Percentiles rank a stretch among this genome's conserved stretches.
phyloP scores from a whole-genome alignment of 2,797 vertebrate genomes.

The Argentina silus region DNA sequence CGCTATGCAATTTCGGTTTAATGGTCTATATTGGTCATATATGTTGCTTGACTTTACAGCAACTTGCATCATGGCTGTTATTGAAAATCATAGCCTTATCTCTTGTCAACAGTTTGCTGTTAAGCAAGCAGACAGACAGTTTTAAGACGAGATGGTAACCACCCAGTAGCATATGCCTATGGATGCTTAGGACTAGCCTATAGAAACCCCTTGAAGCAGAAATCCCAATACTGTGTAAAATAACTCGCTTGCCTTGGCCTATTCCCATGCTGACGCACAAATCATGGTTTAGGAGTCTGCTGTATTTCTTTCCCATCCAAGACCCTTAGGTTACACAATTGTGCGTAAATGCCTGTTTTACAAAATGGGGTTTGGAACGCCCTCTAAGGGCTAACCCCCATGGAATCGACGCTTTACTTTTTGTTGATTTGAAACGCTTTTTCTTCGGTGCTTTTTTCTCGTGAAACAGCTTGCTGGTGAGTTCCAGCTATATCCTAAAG shows the following conservation, averaged over 20 bases:
- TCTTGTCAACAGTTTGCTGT: neutral
- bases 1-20: neutral
- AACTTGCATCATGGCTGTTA: neutral
- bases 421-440: neutral
- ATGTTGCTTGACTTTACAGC: neutral
- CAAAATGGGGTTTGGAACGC: slow-evolving; percentile 12
- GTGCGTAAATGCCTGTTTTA: neutral
- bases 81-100: slow-evolving; percentile 2
- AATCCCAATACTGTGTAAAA: neutral
- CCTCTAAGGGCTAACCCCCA: neutral
- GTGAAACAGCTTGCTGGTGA: neutral
- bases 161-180: neutral
- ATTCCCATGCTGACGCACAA: slow-evolving; percentile 4
- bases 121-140: neutral
- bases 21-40: neutral
- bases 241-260: neutral
- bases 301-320: neutral
- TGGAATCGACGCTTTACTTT: neutral
- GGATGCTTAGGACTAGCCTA: neutral
- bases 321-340: neutral
- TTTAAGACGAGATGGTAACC: slow-evolving; percentile 1
- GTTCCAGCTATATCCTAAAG: neutral
- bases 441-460: neutral
- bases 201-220: neutral
- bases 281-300: neutral